Base-by-base conservation (phyloP, 2,888 invertebrate genomes). In the Conus canariensis region DNA sequence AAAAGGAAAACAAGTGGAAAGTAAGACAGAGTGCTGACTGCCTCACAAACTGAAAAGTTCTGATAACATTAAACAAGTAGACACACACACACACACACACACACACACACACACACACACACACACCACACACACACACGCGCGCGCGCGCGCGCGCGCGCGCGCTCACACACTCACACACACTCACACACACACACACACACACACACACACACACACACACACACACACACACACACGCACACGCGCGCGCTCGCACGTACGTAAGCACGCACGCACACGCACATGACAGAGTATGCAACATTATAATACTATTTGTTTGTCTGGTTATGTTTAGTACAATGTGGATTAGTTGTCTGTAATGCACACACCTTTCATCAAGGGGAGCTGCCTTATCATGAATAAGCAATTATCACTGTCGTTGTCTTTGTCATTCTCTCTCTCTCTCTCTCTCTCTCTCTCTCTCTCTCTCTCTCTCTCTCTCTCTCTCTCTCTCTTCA, bases 1-100 rank as follows among this genome's bases (percentile, higher is more conserved):
- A 45, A 45, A 1, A 30, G n/a, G n/a, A 30, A 30, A 30, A 30
- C 0, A 45, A 45, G 45, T 45, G 45, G 45, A 45, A 70, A 16
- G 19, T 19, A 22, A 70, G 70, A 70, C 70, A 70, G 19, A 70
- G n/a, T 82, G 14, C 82, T 82, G 16, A 25, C 30, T 82, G 25
- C 14, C 16, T 30, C 22, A 25, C 45, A 45, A 25, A 30, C 16
- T 82, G 82, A 16, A 82, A 16, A 45, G 5, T 16, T n/a, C 82
- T 16, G 14, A 82, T 16, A 82, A 45, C 45, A 45, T 45, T 45
- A 45, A 45, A 45, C 45, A 45, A 45, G 45, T 45, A 45, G 3
- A 45, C 45, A 85, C 85, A 85, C 85, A 56, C 85, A 85, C 85
- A 85, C 85, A 56, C 85, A 85, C 58, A 85, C 85, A 85, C 85